Base-by-base conservation (phyloP, 2,888 invertebrate genomes). In the Eristalinus sepulchralis region DNA sequence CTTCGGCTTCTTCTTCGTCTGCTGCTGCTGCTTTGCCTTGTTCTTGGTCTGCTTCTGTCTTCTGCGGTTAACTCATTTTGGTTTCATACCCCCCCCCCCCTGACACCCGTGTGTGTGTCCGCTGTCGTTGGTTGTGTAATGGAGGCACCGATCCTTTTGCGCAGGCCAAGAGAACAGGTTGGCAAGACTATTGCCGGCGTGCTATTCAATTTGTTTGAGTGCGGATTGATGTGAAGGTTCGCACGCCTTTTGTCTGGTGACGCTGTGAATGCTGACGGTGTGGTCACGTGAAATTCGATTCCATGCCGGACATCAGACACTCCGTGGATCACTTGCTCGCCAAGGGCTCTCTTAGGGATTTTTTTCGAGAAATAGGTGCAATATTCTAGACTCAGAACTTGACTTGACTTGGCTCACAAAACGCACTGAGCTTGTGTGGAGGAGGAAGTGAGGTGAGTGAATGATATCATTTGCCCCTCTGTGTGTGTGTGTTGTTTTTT, bases 141-240 rank as follows among this genome's bases (percentile, higher is more conserved):
- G 47, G 57, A 83, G 64, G 79, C 8, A 63, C 57, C 77, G 71
- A 75, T 80, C 75, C 70, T 70, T 75, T 66, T 66, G n/a, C 70
- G 27, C 24, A 59, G 73, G 34, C 68, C 77, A 76, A 76, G n/a
- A 47, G 71, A 85, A 85, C 81, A 85, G 76, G 84, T 85, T 81
- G 81, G 24, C 22, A 17, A 59, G 17, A 81, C 67, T 20, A 55
- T 57, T 55, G 53, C 53, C 59, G 76, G 76, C 77, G 71, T 84
- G 84, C 77, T 81, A 85, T 85, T 76, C 76, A 85, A 81, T 81
- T 85, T 81, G 76, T 81, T 81, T 85, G 81, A 77, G 34, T 34
- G 47, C n/a, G 17, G 47, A 17, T 6, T 17, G 62, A 64, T 1
- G 34, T 13, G 39, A 71, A 57, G 79, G 68, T 79, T 57, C 64